A percentile compares a stretch with the other conserved stretches of the same genome.
These are phyloP conservation scores for Vandiemenella viatica DNA, from an alignment of 2,888 invertebrate species.

Conservation along the genomic window DNA sequence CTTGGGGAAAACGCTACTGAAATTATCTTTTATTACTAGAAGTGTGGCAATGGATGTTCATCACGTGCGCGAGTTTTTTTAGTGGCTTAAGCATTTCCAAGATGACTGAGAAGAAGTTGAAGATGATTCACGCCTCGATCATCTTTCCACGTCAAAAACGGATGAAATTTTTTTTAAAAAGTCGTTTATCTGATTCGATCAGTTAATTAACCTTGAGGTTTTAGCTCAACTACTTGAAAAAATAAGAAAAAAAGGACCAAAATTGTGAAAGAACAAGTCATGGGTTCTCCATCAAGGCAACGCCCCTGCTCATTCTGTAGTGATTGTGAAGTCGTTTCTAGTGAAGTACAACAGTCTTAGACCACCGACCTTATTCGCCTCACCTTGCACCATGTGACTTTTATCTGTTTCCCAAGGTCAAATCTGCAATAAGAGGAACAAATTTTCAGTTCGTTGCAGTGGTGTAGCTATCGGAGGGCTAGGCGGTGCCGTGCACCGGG, in stretches of 20 bases:
- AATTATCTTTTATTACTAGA: not conserved
- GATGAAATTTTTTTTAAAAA: not conserved
- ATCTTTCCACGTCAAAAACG: not conserved
- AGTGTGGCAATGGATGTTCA: not conserved
- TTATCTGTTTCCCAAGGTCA: constrained; percentile 1
- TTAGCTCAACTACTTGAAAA: too few relatives aligned
- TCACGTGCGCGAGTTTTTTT: too few relatives aligned
- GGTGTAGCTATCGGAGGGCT: too few relatives aligned
- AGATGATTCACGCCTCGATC: not conserved
- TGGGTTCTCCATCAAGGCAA: not conserved
- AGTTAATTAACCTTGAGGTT: not conserved
- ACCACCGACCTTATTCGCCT: not conserved
- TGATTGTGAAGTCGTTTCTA: too few relatives aligned
- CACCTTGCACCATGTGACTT: not conserved
- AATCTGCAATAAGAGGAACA: constrained; percentile 2
- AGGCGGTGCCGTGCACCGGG: too few relatives aligned
- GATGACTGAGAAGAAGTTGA: not conserved
- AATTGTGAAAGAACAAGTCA: not conserved
- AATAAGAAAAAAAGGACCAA: too few relatives aligned
- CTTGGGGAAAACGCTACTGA: not conserved
- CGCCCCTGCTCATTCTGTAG: not conserved
- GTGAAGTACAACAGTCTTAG: too few relatives aligned
- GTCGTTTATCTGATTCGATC: too few relatives aligned
- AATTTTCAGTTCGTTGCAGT: constrained; percentile 1
- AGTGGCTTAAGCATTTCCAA: not conserved